phyloP scores from a whole-genome alignment of 2,888 invertebrate genomes.

The Apamea epomidion region DNA sequence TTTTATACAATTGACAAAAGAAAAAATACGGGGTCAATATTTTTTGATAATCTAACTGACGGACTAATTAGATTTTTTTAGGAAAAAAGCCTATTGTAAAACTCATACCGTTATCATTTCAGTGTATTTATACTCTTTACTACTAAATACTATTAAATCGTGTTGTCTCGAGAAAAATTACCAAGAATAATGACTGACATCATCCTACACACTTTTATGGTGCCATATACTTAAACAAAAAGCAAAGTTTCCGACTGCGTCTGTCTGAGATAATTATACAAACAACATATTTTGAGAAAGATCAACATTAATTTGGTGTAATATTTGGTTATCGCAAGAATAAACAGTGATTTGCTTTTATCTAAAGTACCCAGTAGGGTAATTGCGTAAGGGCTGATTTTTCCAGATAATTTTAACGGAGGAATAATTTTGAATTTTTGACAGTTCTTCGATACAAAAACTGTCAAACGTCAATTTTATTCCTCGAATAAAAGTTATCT shows the following conservation, averaged over 20 bases:
- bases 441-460: too few species aligned
- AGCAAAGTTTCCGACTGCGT: constrained; percentile 17
- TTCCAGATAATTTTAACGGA: too few species aligned
- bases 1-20: too few species aligned
- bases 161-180: background rate
- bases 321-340: background rate
- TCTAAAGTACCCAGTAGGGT: background rate
- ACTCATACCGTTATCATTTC: constrained; percentile 1
- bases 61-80: too few species aligned
- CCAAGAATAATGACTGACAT: constrained; percentile 18
- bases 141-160: background rate
- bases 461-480: too few species aligned
- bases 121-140: background rate
- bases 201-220: constrained; percentile 18
- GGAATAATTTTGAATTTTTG: too few species aligned
- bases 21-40: too few species aligned
- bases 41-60: too few species aligned
- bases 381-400: too few species aligned
- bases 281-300: constrained; percentile 14
- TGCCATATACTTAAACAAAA: constrained; percentile 13
- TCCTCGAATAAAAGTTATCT: too few species aligned
- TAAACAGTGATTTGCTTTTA: background rate
- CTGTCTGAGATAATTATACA: background rate
- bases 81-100: too few species aligned
- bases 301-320: background rate